phyloP scores from a whole-genome alignment of 2,797 vertebrate genomes.

The Galaxias olidus region DNA sequence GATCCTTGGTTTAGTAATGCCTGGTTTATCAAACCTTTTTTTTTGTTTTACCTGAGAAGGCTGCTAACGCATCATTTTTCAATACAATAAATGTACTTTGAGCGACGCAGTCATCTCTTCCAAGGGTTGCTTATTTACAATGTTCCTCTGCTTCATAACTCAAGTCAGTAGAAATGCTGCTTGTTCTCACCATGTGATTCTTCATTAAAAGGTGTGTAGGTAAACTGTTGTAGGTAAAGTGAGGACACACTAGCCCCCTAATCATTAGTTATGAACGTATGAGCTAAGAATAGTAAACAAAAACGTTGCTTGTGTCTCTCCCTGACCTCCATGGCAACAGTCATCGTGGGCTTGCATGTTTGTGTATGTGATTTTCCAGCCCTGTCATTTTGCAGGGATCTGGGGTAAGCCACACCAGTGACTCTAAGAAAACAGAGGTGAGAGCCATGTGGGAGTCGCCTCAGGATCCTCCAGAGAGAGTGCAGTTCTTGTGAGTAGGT shows the following conservation, averaged over 20 bases:
- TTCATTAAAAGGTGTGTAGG: neutral
- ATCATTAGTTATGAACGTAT: neutral
- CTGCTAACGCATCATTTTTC: no score
- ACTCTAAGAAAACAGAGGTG: conserved; percentile 72
- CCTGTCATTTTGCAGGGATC: conserved; percentile 74
- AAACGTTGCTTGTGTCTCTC: neutral
- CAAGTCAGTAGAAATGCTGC: no score
- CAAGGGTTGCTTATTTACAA: no score
- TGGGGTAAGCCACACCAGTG: conserved; percentile 83
- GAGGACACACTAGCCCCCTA: neutral
- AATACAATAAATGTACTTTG: no score
- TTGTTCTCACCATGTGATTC: neutral
- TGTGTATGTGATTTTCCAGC: conserved; percentile 11
- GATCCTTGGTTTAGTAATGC: no score
- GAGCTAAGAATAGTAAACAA: neutral
- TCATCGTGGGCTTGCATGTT: no score
- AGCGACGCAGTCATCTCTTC: no score
- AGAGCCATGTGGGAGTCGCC: conserved; percentile 79
- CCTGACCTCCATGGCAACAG: neutral
- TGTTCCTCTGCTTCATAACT: no score
- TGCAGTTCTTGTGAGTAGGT: conserved; percentile 83
- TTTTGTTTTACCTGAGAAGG: no score
- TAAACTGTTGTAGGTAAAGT: neutral
- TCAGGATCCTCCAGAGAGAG: conserved; percentile 58
- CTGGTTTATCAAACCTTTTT: no score